These are phyloP conservation scores for Pegoplata infirma DNA, from an alignment of 2,888 invertebrate genomes.

Conservation along the genomic window DNA sequence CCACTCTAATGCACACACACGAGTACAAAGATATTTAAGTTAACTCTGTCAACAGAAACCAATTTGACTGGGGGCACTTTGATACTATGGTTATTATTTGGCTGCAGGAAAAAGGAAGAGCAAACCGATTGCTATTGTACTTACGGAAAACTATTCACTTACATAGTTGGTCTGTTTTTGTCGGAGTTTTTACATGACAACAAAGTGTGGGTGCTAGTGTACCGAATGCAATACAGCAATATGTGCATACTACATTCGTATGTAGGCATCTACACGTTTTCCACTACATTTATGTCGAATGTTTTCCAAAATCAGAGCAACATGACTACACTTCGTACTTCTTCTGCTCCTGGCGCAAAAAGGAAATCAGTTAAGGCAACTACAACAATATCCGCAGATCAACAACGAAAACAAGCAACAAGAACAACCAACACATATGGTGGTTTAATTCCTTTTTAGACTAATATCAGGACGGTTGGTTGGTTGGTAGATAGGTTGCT, in stretches of 20 bases:
- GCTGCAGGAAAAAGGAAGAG: constrained; percentile 45
- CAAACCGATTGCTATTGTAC: constrained; percentile 23
- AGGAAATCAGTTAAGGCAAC: constrained; percentile 49
- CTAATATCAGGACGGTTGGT: constrained; percentile 34
- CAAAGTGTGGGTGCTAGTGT: constrained; percentile 57
- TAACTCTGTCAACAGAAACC: constrained; percentile 55
- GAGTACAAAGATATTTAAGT: constrained; percentile 30
- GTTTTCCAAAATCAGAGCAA: constrained; percentile 51
- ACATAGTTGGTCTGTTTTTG: background rate
- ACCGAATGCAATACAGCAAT: constrained; percentile 11
- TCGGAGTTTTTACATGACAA: constrained; percentile 23
- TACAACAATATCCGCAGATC: constrained; percentile 34
- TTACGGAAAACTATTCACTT: constrained; percentile 1
- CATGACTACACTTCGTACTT: constrained; percentile 33
- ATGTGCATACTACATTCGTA: background rate
- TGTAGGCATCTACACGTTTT: background rate
- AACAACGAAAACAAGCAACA: constrained; percentile 11
- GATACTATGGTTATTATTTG: constrained; percentile 9
- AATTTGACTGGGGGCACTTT: constrained; percentile 47
- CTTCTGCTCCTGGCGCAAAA: constrained; percentile 51
- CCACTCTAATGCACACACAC: too few species aligned
- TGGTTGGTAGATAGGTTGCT: background rate
- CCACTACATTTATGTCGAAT: background rate
- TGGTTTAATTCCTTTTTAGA: constrained; percentile 39
- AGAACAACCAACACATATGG: constrained; percentile 24